Base-by-base conservation (phyloP, 2,113 vertebrate species). In the rat (Rattus norvegicus) region DNA sequence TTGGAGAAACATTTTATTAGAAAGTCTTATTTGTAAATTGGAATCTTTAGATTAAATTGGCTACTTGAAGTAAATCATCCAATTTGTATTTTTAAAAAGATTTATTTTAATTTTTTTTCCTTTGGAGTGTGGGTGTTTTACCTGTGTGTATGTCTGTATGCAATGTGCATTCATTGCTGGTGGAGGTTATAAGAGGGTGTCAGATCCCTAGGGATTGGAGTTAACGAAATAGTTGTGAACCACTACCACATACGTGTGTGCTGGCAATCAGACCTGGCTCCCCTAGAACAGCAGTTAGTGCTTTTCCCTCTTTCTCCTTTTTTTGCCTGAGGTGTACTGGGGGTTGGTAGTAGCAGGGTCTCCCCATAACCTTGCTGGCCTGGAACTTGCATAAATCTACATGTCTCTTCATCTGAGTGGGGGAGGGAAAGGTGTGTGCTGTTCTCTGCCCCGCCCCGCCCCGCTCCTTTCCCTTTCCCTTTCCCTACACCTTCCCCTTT, bases 51-150 rank as follows among this genome's bases (percentile, higher is more conserved):
- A 89, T 83, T 76, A 59, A 84, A 90, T 47, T 90, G 43, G 70
- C 76, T 83, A 28, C 91, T 91, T 87, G 61, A 24, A 14, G 24
- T 76, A 94, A 87, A 61, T 96, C 91, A 73, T 96, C n/a, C 20
- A 77, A 12, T 89, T 67, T n/a, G 8, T 43, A 61, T 26, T 81
- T 59, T n/a, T 28, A 28, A 63, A 24, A 39, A 26, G 54, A n/a
- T 39, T 59, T 77, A 30, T 77, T 14, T 30, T 33, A 16, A 30
- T n/a, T 26, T 54, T 8, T 33, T 52, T 33, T 83, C 39, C 24
- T 59, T 80, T 13, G 24, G 5, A 17, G n/a, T 61, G 14, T 4
- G 2, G 2, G 24, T 9, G 7, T 84, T 84, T 84, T 63, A 7
- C n/a, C 24, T 28, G n/a, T n/a, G 43, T 63, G 13, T 84, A 43